A percentile compares a stretch with the other conserved stretches of the same genome.
Conservation (phyloP, 2,888 invertebrate genomes). For the Monoplex corrugatus region DNA sequence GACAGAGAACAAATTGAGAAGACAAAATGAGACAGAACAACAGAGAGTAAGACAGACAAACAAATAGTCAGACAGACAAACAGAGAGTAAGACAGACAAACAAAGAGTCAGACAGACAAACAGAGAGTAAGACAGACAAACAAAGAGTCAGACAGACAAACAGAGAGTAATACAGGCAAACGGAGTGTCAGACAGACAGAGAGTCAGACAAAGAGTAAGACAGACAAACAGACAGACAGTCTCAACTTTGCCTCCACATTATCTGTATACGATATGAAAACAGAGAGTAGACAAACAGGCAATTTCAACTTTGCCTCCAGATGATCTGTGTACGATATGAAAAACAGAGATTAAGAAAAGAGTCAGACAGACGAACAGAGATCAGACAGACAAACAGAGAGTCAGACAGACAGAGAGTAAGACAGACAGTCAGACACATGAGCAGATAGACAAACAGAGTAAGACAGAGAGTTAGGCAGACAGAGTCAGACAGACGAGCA, state of each 20-base stretch:
- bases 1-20: not conserved
- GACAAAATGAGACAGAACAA: not conserved
- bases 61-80: not conserved
- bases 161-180: not conserved
- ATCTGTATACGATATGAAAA: not conserved
- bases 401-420: not conserved
- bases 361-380: conserved; percentile 34
- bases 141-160: not conserved
- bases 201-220: not conserved
- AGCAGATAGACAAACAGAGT: not conserved
- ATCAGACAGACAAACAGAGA: not conserved
- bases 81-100: not conserved
- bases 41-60: not conserved
- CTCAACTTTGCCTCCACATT: too few species aligned
- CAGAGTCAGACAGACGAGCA: not conserved
- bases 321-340: too few species aligned
- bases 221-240: not conserved
- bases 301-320: too few species aligned
- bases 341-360: not conserved
- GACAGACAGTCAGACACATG: not conserved
- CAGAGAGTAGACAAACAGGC: not conserved
- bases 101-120: not conserved
- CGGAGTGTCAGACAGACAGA: not conserved
- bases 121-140: not conserved
- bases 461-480: not conserved